Base-by-base conservation (phyloP, 2,797 vertebrate species). In the Accipiter superciliosus region DNA sequence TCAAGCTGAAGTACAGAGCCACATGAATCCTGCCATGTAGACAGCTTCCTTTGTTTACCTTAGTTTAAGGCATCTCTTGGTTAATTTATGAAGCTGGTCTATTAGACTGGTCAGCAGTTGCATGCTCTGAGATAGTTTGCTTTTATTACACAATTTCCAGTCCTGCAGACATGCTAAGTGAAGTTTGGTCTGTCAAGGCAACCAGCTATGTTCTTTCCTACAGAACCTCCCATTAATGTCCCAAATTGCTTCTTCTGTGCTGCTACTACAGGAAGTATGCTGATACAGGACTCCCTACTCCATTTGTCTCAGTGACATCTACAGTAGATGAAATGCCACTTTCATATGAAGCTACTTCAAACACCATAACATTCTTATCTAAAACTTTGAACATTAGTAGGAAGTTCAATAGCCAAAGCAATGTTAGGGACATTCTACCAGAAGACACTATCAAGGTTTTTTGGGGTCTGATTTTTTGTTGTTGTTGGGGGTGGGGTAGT, bases 401-500 rank as follows among this genome's bases (percentile, higher is more conserved):
- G 33, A 63, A 92, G 14, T 49, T 78, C 28, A 83, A 61, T 0
- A 92, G 50, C 20, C 29, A 4, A 82, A 88, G n/a, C 1, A 0
- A 58, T 19, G 8, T 21, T 44, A 47, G 25, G 90, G 29, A 71
- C 15, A 44, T 80, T 52, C 79, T 86, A 39, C 20, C 12, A 35
- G 22, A 78, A 71, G 57, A 83, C 11, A 50, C 3, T 33, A 14
- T 1, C 11, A 4, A 40, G 28, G 5, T 0, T 4, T 37, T n/a
- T 42, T 40, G 3, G 3, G 10, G 10, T 65, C 24, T 79, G 6
- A 4, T 22, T 55, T 29, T 42, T 15, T 35, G 15, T 20, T 58
- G 37, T 74, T 53, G 12, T 35, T 37, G 13, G 11, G 3, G 3
- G 3, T 62, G 9, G 61, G 26, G 52, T 40, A 18, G 12, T 29